Base-by-base conservation (phyloP, 2,797 vertebrate species). In the Echeneis naucrates region DNA sequence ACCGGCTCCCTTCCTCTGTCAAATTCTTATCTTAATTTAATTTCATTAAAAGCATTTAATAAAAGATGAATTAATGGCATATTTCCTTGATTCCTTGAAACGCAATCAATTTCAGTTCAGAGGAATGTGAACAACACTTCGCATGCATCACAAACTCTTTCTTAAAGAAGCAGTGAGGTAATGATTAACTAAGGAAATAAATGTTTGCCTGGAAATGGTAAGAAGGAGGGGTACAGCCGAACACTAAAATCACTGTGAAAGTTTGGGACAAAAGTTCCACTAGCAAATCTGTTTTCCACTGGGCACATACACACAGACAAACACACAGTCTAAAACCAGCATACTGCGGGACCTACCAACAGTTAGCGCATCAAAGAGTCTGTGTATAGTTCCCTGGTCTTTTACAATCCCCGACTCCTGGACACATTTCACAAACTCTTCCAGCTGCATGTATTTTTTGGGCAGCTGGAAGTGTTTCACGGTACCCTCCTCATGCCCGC, bases 321-420 rank as follows among this genome's bases (percentile, higher is more conserved):
- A 48, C 32, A 33, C 30, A 42, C 23, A 11, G 42, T 3, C 10
- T 14, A 7, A 5, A 35, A 30, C 53, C 63, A 54, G 40, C 13
- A 26, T 3, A 13, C 1, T 21, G 1, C 26, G 23, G 17, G 1
- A 75, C 82, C 77, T 78, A 99, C 98, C 98, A 1, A 98, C 94
- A 1, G 98, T 98, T 5, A 99, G 86, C 0, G 98, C 96, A 2
- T 98, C 95, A 45, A 99, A 99, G 35, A 99, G 93, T 8, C 97
- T 92, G 7, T 94, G 89, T 68, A 99, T 99, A 19, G 95, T 95
- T 37, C 87, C 91, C 5, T 75, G 75, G 60, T 99, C 98, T 90
- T 93, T 97, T 40, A 98, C 97, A 3, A 99, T 96, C 47, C 98
- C 98, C 0, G 97, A 99, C 77, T 99, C 98, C 87, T 99, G 98